Base-by-base conservation (phyloP, 2,888 invertebrate species). In the Andrena flavipes region DNA sequence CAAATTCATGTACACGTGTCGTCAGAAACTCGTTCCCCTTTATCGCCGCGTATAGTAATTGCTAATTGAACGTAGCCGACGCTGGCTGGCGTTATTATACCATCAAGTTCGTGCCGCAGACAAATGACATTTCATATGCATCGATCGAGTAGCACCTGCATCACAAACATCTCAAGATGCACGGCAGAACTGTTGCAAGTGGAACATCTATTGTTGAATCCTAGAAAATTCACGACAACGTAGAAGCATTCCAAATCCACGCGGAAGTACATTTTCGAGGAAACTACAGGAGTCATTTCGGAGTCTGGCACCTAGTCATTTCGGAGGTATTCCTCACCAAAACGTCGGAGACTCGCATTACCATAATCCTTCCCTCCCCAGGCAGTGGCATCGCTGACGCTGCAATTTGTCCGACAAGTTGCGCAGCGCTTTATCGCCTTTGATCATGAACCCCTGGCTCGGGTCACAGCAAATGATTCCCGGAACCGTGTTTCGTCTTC, bases 391-490 rank as follows among this genome's bases (percentile, higher is more conserved):
- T 71, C 71, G 42, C 67, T 42, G 42, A 48, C 60, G 76, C 51
- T 77, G 72, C 42, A 76, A 10, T 54, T 29, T 20, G 20, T 10
- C 48, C 68, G 87, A 86, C 90, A 84, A 85, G 82, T 84, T 82
- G 78, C 72, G 69, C 62, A 33, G 35, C 63, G 48, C 35, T 56
- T 78, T 78, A 77, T 80, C 78, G 8, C 49, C 10, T 69, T 5
- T 3, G 48, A 80, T 77, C 69, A 35, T 35, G 64, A 80, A 48
- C 70, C 26, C 10, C 2, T 20, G 4, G 26, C 51, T 16, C 26
- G 16, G 65, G 65, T 65, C 60, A 56, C n/a, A 67, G n/a, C 16
- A 30, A 72, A 20, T 26, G 60, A 7, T 33, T 7, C 13, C n/a
- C 5, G 2, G 2, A 13, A 10, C 1, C 29, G 26, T 29, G 13